Base-by-base conservation (phyloP, 2,888 invertebrate species). In the Patella pellucida region DNA sequence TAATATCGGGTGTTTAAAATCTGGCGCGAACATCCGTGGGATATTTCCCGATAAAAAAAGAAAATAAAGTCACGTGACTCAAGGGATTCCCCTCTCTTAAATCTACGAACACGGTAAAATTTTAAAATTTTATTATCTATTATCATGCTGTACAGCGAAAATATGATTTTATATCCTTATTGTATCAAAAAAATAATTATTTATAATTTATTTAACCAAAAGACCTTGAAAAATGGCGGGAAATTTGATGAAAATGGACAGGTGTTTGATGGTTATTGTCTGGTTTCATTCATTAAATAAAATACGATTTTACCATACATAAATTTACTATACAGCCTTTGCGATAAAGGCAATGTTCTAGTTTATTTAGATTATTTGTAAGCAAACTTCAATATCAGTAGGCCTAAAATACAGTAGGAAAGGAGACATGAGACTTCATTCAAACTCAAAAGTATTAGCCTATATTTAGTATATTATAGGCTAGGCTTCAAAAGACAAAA, bases 11-110 rank as follows among this genome's bases (percentile, higher is more conserved):
- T 41, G 85, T 86, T 87, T 84, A 84, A 88, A 89, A 88, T 87
- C 85, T 88, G 88, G 89, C 89, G 89, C 87, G 88, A 86, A 88
- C 79, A 76, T 81, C 80, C 80, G 80, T 81, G 82, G 68, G 31
- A 75, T 54, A 15, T 68, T 68, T 54, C 71, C 75, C 56, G 19
- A 62, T 62, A 62, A 54, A 62, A 62, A 62, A 23, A 62, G 62
- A 69, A 69, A 56, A 56, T 52, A 51, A 41, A n/a, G 62, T 74
- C 74, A 74, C 74, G 74, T 74, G 74, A 69, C 74, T 23, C 11
- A 62, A 62, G 62, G 62, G 62, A 62, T 62, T 62, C 62, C 62
- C 62, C 23, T 14, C 19, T 12, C 23, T 23, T 62, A 12, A 9
- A 12, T 62, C 12, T 23, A 62, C 12, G 62, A 62, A 41, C 9